These are phyloP conservation scores for Paedocypris micromegethes DNA, from an alignment of 2,797 vertebrate species.

Conservation along the genomic window DNA sequence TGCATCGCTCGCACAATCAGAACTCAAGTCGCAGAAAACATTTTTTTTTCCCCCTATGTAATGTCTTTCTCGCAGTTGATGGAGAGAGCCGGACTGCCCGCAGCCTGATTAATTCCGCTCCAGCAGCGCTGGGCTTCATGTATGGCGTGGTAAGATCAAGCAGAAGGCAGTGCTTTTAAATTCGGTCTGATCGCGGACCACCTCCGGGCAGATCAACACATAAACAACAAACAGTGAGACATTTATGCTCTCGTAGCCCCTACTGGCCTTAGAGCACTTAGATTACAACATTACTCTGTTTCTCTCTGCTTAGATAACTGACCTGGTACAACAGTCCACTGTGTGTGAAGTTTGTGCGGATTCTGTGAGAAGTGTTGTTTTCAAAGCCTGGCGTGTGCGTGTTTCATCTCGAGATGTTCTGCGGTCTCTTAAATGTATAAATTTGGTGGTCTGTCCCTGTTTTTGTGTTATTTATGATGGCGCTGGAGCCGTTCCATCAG, in stretches of 20 bases:
- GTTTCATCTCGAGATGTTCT: not conserved
- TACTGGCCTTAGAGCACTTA: constrained; percentile 5
- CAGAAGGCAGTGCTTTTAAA: constrained; percentile 23
- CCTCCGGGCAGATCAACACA: constrained; percentile 32
- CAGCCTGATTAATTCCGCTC: constrained; percentile 37
- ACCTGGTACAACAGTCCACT: not conserved
- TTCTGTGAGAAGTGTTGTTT: constrained; percentile 18
- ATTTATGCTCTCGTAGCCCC: constrained; percentile 11
- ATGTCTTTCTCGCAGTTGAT: constrained; percentile 25
- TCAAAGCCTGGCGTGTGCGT: not conserved
- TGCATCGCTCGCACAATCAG: constrained; percentile 7
- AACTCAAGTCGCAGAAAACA: constrained; percentile 24
- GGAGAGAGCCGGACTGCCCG: constrained; percentile 19
- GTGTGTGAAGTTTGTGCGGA: constrained; percentile 8
- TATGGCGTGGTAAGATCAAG: constrained; percentile 31
- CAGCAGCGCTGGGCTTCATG: constrained; percentile 27
- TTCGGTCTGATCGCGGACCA: constrained; percentile 34
- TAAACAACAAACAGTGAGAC: constrained; percentile 34
- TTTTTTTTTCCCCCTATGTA: constrained; percentile 14
- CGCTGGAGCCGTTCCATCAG: constrained; percentile 29
- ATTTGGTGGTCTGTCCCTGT: not conserved
- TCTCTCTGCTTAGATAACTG: constrained; percentile 29
- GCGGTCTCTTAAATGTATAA: constrained; percentile 4
- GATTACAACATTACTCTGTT: constrained; percentile 8
- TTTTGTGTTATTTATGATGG: constrained; percentile 21